Evolutionary conservation across 2,797 vertebrate genomes (phyloP).

Genomic region (Squalus acanthias): DNA sequence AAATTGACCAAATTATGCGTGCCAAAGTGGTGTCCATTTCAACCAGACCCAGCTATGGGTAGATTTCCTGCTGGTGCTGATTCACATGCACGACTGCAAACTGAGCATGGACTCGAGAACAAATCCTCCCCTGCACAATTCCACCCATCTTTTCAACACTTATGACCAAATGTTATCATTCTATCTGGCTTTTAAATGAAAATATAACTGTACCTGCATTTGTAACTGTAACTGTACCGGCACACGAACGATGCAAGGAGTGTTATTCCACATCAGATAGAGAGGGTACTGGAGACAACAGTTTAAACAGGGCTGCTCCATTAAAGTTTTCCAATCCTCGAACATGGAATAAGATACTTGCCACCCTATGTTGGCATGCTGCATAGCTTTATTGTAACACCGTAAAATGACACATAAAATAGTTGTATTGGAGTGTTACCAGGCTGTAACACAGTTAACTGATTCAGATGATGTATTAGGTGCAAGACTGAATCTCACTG

Average conservation of each 20-base stretch:
- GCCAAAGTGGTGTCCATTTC: background rate
- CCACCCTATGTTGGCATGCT: background rate
- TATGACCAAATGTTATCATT: no score
- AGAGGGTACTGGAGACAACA: background rate
- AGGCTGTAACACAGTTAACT: background rate
- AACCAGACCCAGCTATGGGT: background rate
- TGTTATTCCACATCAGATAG: background rate
- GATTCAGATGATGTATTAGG: background rate
- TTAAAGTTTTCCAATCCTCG: background rate
- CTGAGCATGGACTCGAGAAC: background rate
- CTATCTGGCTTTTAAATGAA: background rate
- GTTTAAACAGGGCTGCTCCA: background rate
- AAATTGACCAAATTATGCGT: background rate
- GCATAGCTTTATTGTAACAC: background rate
- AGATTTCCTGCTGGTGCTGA: background rate
- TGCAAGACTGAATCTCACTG: background rate
- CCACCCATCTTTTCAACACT: background rate
- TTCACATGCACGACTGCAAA: background rate
- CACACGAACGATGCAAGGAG: background rate
- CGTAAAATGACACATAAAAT: background rate
- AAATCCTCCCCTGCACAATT: background rate
- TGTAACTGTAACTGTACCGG: background rate
- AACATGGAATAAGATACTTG: background rate
- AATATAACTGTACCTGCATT: background rate
- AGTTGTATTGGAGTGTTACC: background rate